A percentile compares a stretch with the other conserved stretches of the same genome.
phyloP scores from a whole-genome alignment of 2,113 vertebrate species.

The Euleptes europaea region DNA sequence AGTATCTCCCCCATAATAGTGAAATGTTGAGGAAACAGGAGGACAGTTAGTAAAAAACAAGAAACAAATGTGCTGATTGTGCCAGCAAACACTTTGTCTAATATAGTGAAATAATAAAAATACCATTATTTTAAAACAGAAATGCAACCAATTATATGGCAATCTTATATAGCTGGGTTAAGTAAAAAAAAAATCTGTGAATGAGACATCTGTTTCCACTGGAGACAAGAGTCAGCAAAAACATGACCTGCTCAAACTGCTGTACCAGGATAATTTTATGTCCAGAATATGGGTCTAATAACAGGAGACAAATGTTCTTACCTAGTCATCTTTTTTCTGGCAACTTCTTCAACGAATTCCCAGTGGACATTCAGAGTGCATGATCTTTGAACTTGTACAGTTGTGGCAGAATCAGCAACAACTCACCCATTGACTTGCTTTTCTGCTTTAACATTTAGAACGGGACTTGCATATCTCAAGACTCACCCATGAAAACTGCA shows the following conservation, averaged over 20 bases:
- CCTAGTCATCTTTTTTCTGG: not conserved
- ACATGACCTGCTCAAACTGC: not conserved
- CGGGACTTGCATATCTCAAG: not conserved
- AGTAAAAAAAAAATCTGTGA: slow-evolving; percentile 11
- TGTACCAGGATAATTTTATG: not conserved
- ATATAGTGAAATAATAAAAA: not conserved
- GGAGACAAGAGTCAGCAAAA: not conserved
- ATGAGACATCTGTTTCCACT: slow-evolving; percentile 17
- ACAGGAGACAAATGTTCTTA: not conserved
- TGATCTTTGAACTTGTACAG: not conserved
- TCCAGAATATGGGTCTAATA: not conserved
- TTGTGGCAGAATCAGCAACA: not conserved
- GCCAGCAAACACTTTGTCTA: not conserved
- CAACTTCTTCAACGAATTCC: not conserved
- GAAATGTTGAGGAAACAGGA: not conserved
- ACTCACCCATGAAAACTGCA: not conserved
- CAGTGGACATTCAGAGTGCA: not conserved
- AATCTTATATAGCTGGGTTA: slow-evolving; percentile 20
- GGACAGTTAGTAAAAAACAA: not conserved
- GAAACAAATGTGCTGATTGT: not conserved
- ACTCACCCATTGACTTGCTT: not conserved
- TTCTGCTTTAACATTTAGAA: not conserved
- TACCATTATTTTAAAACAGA: not conserved
- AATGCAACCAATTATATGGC: slow-evolving; percentile 20
- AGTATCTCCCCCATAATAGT: not conserved